Base-by-base conservation (phyloP, 2,797 vertebrate species). In the Chlorospingus semifuscus region DNA sequence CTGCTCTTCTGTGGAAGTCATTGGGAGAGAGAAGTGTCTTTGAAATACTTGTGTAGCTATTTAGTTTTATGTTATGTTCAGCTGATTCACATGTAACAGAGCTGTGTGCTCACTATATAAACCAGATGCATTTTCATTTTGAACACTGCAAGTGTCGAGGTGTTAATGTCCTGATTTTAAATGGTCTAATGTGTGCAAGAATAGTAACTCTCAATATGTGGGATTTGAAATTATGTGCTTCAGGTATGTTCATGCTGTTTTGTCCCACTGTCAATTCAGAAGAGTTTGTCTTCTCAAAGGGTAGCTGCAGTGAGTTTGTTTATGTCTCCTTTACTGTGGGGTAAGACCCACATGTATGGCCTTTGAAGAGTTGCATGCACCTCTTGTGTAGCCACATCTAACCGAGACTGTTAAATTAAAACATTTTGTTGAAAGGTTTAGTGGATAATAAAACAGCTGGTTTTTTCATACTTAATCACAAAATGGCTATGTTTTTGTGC, bases 311-410 rank as follows among this genome's bases (percentile, higher is more conserved):
- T 8, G 13, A 77, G 8, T 83, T 70, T 56, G 5, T 77, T 50
- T 75, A 0, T 74, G 10, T 71, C 21, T 17, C 19, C 11, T 59
- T 59, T 49, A 22, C 34, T 44, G 5, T 56, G 32, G 21, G 12
- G 2, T 50, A 55, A 32, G 30, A 44, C 11, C 8, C 16, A 12
- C 2, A 0, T 14, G 5, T 60, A 5, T 34, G 26, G 39, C 69
- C 49, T 1, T 0, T 84, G 74, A 44, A 66, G 42, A 81, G 44
- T 30, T 77, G 30, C 32, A 2, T 30, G 30, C 11, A 14, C 7
- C 11, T 57, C 20, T 64, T 64, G 29, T 37, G 15, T 56, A 79
- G 29, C 24, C 16, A 11, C 24, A 20, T 5, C 4, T 59, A 68
- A 68, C 10, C 49, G 64, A 60, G 5, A 27, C 42, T 49, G 21